Percentiles rank a stretch among this genome's conserved stretches.
These are phyloP conservation scores for Scaptodrosophila latifasciaeformis DNA, from an alignment of 2,888 invertebrate genomes.

Conservation along the genomic window DNA sequence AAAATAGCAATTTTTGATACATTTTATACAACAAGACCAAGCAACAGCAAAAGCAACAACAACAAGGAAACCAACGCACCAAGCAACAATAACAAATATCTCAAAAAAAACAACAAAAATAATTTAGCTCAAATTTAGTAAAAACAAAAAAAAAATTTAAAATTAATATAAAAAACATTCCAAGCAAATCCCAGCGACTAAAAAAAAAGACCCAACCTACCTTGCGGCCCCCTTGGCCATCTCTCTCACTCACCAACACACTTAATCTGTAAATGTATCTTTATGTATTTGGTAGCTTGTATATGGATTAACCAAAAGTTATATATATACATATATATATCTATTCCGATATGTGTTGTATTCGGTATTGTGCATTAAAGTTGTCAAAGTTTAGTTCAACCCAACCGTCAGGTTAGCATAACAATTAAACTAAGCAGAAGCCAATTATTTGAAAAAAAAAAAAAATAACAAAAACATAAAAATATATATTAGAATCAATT, in stretches of 20 bases:
- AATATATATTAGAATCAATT: too few species aligned
- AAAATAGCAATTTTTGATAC: conserved; percentile 18
- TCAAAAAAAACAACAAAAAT: neutral
- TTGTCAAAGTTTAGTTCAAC: neutral
- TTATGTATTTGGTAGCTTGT: neutral
- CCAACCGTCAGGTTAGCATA: neutral
- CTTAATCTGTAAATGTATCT: neutral
- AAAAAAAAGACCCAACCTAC: neutral
- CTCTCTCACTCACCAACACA: neutral
- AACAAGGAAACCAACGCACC: neutral
- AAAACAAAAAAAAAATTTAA: too few species aligned
- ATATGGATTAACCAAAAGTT: neutral
- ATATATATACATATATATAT: too few species aligned
- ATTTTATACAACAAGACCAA: neutral
- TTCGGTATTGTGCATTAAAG: conserved; percentile 2
- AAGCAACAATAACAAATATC: neutral
- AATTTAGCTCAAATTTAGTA: neutral
- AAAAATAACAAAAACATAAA: neutral
- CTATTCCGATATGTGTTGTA: neutral
- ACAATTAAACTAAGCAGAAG: neutral
- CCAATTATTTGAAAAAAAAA: neutral
- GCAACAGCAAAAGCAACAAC: neutral
- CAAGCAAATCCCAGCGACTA: conserved; percentile 40
- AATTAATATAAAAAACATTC: conserved; percentile 26
- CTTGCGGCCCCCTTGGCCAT: neutral